Evolutionary conservation across 2,113 vertebrate species (phyloP).

Genomic region (Paramisgurnus dabryanus): DNA sequence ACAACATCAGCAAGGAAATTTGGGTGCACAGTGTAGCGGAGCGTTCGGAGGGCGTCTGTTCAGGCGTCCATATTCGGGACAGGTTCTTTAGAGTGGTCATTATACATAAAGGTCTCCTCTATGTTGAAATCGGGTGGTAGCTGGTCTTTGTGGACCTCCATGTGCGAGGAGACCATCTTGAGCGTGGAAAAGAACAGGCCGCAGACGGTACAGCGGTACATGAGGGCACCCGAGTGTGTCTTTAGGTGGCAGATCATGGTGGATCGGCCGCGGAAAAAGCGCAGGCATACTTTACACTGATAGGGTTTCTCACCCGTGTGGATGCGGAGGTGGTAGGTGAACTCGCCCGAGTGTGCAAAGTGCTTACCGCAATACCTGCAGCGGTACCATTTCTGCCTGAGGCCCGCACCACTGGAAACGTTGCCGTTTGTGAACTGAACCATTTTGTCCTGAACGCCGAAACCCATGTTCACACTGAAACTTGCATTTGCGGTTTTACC

Average conservation of each 20-base stretch:
- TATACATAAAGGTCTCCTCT: constrained; percentile 99
- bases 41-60: constrained; percentile 44
- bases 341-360: constrained; percentile 96
- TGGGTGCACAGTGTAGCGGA: constrained; percentile 32
- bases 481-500: constrained; percentile 61
- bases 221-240: constrained; percentile 95
- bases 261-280: constrained; percentile 95
- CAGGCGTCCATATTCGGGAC: constrained; percentile 84
- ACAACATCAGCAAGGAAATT: background rate
- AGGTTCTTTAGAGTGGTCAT: constrained; percentile 94
- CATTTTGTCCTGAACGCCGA: constrained; percentile 61
- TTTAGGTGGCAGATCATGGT: constrained; percentile 99
- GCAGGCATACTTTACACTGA: constrained; percentile 97
- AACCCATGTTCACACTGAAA: constrained; percentile 64
- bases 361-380: constrained; percentile 95
- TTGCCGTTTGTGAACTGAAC: constrained; percentile 46
- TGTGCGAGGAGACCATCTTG: constrained; percentile 95
- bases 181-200: constrained; percentile 96
- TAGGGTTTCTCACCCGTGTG: constrained; percentile 97
- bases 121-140: constrained; percentile 94
- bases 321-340: constrained; percentile 96
- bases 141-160: constrained; percentile 92
- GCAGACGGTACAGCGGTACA: constrained; percentile 96
- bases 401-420: constrained; percentile 62
- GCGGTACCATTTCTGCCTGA: constrained; percentile 88